Evolutionary conservation across 2,113 vertebrate species (phyloP).

Genomic region (Siphamia tubifer): DNA sequence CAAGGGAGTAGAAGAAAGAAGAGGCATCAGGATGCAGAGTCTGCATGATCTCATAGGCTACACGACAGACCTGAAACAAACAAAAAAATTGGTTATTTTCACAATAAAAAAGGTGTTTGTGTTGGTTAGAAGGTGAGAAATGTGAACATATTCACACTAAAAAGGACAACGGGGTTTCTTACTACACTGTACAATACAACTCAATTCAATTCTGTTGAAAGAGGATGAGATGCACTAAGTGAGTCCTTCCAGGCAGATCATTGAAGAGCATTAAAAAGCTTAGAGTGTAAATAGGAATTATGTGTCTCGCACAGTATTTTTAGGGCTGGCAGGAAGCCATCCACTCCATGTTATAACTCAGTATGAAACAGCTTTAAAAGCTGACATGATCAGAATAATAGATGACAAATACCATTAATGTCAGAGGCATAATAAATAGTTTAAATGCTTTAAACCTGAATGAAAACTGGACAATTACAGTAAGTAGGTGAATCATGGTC

Average conservation of each 20-base stretch:
- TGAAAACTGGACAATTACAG: slow-evolving; percentile 1
- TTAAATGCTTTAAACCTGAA: background rate
- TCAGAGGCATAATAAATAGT: background rate
- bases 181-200: background rate
- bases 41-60: slow-evolving; percentile 99
- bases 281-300: slow-evolving; percentile 24
- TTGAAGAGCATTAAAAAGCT: slow-evolving; percentile 35
- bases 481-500: background rate
- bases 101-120: background rate
- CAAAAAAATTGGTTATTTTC: background rate
- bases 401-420: slow-evolving; percentile 10
- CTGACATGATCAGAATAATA: slow-evolving; percentile 11
- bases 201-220: background rate
- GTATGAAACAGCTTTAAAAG: background rate
- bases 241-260: slow-evolving; percentile 5
- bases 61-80: slow-evolving; percentile 89
- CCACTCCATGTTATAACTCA: background rate
- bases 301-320: slow-evolving; percentile 26
- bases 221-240: slow-evolving; percentile 14
- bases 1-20: slow-evolving; percentile 93
- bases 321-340: slow-evolving; percentile 2
- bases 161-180: background rate
- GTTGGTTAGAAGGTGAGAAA: background rate
- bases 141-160: background rate
- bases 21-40: slow-evolving; percentile 96